phyloP scores from a whole-genome alignment of 1,140 invertebrate genomes.

The Diorhabda carinulata region DNA sequence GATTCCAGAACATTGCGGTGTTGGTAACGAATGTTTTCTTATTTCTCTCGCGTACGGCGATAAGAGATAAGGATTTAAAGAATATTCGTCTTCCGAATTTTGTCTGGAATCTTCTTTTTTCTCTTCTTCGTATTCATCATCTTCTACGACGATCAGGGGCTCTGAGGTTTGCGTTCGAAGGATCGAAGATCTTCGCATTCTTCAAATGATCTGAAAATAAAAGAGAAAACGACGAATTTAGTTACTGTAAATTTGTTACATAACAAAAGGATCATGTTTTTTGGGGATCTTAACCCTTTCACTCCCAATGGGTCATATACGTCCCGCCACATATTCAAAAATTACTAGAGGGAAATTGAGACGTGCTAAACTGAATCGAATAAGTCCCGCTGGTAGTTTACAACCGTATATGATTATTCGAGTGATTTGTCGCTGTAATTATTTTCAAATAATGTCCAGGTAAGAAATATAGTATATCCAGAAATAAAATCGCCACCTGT shows the following conservation, averaged over 20 bases:
- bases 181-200: slow-evolving; percentile 50
- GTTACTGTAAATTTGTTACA: not conserved
- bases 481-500: no score
- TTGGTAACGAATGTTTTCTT: slow-evolving; percentile 75
- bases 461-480: no score
- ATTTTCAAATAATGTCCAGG: no score
- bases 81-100: slow-evolving; percentile 66
- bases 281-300: no score
- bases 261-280: not conserved
- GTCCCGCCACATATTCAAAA: no score
- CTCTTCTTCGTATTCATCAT: slow-evolving; percentile 64
- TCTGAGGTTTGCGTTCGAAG: slow-evolving; percentile 55
- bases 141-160: slow-evolving; percentile 77
- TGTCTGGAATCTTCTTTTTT: slow-evolving; percentile 51
- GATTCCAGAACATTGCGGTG: slow-evolving; percentile 75
- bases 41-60: slow-evolving; percentile 68
- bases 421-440: no score
- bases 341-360: no score
- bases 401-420: no score
- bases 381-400: no score
- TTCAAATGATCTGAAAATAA: slow-evolving; percentile 20
- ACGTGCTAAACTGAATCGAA: no score
- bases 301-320: no score
- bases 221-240: not conserved
- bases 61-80: slow-evolving; percentile 70